Base-by-base conservation (phyloP, 2,888 invertebrate species). In the Rotaria magnacalcarata region DNA sequence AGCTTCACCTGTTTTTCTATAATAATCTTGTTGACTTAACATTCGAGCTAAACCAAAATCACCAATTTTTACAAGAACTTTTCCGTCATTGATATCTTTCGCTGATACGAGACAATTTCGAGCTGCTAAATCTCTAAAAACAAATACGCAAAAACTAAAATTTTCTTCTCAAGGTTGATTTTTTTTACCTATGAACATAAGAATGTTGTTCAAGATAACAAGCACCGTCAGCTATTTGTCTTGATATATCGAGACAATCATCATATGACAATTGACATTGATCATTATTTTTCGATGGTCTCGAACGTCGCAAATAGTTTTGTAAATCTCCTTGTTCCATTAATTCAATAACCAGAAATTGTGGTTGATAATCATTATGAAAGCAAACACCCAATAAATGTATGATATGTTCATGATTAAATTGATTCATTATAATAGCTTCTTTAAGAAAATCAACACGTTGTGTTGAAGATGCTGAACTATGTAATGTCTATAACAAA, bases 261-360 rank as follows among this genome's bases (percentile, higher is more conserved):
- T 94, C 92, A 19, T 97, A 92, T 0, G 94, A 94, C 56, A 98
- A 91, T 74, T 86, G 67, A 43, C 54, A 74, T 60, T 56, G 41
- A 43, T 52, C 27, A 60, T 1, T 54, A 89, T 90, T 95, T 90
- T 93, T 91, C n/a, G 93, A 93, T 74, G 95, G 94, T 86, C 97
- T 93, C 88, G 95, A 95, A 10, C 94, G 93, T 86, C 97, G 92
- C 84, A 99, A 92, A 90, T 96, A 98, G 87, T 95, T 95, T 56
- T 97, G 92, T 87, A 99, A 92, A 92, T 98, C 98, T 0, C 98
- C 97, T 8, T 95, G 96, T 90, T 96, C 95, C 99, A 99, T 99
- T 34, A 98, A 93, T 90, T 99, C 98, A 93, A 98, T 94, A 84
- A 99, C 94, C 88, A 99, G 94, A 89, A 96, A 95, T 89, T 96